Evolutionary conservation across 1,140 invertebrate species (phyloP).

Genomic region (Cepaea nemoralis): DNA sequence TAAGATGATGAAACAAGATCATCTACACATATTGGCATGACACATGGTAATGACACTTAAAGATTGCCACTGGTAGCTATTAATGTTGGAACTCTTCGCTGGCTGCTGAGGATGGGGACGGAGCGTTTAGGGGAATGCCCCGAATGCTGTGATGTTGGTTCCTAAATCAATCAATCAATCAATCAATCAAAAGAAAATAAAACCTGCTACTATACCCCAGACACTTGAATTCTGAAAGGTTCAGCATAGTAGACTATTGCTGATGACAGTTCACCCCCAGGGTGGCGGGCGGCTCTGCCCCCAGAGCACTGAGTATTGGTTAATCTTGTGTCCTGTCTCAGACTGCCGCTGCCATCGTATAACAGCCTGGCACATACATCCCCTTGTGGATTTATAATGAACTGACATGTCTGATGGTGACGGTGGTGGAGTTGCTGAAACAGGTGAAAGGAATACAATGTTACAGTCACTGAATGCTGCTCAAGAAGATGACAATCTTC

Average conservation of each 20-base stretch:
- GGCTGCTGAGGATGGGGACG: too few relatives aligned
- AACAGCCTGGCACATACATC: constrained; percentile 33
- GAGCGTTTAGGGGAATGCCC: too few relatives aligned
- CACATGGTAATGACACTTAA: too few relatives aligned
- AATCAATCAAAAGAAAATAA: too few relatives aligned
- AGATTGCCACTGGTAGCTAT: too few relatives aligned
- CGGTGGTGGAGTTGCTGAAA: constrained; percentile 1
- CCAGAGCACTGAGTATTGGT: constrained; percentile 20
- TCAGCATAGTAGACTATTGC: constrained; percentile 23
- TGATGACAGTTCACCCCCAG: background rate
- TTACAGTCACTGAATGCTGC: too few relatives aligned
- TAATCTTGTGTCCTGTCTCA: background rate
- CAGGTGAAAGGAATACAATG: background rate
- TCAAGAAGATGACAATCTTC: too few relatives aligned
- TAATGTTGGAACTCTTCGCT: too few relatives aligned
- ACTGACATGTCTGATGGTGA: constrained; percentile 4
- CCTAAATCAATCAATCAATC: too few relatives aligned
- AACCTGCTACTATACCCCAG: constrained; percentile 7
- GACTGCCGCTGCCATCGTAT: constrained; percentile 7
- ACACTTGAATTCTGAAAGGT: constrained; percentile 22
- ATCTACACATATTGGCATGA: too few relatives aligned
- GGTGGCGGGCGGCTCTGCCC: constrained; percentile 26
- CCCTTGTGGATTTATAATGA: background rate
- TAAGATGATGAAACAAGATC: too few relatives aligned
- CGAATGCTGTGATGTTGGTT: too few relatives aligned